phyloP scores from a whole-genome alignment of 2,888 invertebrate genomes.

The Meganola albula region DNA sequence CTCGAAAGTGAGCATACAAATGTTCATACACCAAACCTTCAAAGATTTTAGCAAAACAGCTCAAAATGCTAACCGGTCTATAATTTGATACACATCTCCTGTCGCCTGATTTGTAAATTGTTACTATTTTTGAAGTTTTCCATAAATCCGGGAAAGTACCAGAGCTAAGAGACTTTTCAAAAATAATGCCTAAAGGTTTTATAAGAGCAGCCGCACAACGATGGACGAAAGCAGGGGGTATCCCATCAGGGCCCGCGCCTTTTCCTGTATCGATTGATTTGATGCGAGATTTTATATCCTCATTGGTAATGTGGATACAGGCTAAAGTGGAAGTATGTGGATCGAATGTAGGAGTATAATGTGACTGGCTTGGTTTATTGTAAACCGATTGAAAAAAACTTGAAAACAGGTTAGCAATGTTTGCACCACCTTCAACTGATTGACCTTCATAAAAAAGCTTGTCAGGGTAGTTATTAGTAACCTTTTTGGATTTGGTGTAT shows the following conservation, averaged over 20 bases:
- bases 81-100: slow-evolving; percentile 8
- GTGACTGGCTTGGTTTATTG: not conserved
- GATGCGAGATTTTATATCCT: not conserved
- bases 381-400: slow-evolving; percentile 5
- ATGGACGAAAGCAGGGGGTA: not conserved
- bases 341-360: not conserved
- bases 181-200: slow-evolving; percentile 7
- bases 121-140: slow-evolving; percentile 15
- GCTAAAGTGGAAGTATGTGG: too few species aligned
- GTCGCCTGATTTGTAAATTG: slow-evolving; percentile 15
- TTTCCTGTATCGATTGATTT: not conserved
- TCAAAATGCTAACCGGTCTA: slow-evolving; percentile 2
- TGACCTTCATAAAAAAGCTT: not conserved
- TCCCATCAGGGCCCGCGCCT: not conserved
- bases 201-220: not conserved
- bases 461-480: too few species aligned
- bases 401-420: slow-evolving; percentile 4
- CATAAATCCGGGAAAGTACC: slow-evolving; percentile 14
- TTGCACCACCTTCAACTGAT: not conserved
- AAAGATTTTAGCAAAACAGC: slow-evolving; percentile 12
- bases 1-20: slow-evolving; percentile 5
- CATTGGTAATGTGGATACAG: not conserved
- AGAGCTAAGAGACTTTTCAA: slow-evolving; percentile 10
- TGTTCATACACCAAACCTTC: slow-evolving; percentile 4
- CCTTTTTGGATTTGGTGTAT: slow-evolving; percentile 4